These are phyloP conservation scores for Parnassius apollo DNA, from an alignment of 2,888 invertebrate genomes.

Conservation along the genomic window DNA sequence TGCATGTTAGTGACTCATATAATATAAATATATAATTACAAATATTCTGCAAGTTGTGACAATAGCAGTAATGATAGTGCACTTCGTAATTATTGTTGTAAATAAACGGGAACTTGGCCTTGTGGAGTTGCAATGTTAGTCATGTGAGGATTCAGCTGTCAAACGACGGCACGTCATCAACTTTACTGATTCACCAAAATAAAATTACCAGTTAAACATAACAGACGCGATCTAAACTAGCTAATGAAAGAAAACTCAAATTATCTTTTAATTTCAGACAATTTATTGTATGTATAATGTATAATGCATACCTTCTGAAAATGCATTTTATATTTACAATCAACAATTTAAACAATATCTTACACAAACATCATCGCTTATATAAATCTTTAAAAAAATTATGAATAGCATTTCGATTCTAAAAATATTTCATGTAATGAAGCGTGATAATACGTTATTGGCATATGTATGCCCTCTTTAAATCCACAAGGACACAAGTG, in stretches of 20 bases:
- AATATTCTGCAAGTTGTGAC: slow-evolving; percentile 74
- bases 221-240: slow-evolving; percentile 53
- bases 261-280: slow-evolving; percentile 68
- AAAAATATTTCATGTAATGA: slow-evolving; percentile 60
- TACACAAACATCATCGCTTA: slow-evolving; percentile 65
- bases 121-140: slow-evolving; percentile 81
- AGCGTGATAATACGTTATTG: slow-evolving; percentile 74
- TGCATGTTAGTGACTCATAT: slow-evolving; percentile 82
- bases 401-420: slow-evolving; percentile 64
- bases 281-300: slow-evolving; percentile 71
- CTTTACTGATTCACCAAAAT: slow-evolving; percentile 60
- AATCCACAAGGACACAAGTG: slow-evolving; percentile 82
- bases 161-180: slow-evolving; percentile 78
- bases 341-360: slow-evolving; percentile 75
- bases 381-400: slow-evolving; percentile 56
- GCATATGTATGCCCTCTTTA: slow-evolving; percentile 59
- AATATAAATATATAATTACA: slow-evolving; percentile 80
- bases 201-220: slow-evolving; percentile 27
- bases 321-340: slow-evolving; percentile 78
- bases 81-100: slow-evolving; percentile 72
- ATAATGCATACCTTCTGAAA: slow-evolving; percentile 58
- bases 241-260: slow-evolving; percentile 67
- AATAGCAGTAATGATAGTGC: slow-evolving; percentile 79
- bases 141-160: slow-evolving; percentile 75
- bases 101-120: slow-evolving; percentile 80